Base-by-base conservation (phyloP, 2,888 invertebrate species). In the Heliconius sara region DNA sequence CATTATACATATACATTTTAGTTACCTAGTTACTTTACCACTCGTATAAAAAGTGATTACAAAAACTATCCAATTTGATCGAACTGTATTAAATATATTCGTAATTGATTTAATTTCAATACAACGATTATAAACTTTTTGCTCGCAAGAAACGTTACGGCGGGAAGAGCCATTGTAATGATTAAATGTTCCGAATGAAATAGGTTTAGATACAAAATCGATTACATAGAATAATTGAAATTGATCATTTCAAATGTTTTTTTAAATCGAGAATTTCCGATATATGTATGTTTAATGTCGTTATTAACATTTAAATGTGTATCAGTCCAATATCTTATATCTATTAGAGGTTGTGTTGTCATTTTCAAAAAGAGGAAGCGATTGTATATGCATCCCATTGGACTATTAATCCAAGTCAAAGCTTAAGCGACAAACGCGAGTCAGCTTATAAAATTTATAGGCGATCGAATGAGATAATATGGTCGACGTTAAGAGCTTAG, bases 391-490 rank as follows among this genome's bases (percentile, higher is more conserved):
- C 65, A 22, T 91, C 90, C 89, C 91, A 89, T 86, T 80, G 86
- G 91, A 89, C 92, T 91, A 93, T 94, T 91, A 92, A 94, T 93
- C 90, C 90, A 90, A 91, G 89, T 90, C 91, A 91, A 91, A 76
- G 89, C 89, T 89, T 89, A 88, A 90, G 92, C 93, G 94, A 93
- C 94, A 93, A 91, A 92, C 91, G 91, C 92, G 89, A 92, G 93
- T 92, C 93, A 91, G 92, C 92, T 95, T 93, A 95, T 95, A 95
- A 93, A 95, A 95, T 95, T 95, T 95, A 95, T 95, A 91, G 95
- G 91, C 95, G 95, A 95, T 95, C 92, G 95, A 94, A 94, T 93
- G 93, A 95, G 95, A 95, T 95, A 95, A 95, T 95, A 95, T 95
- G 93, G 95, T 93, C 91, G 93, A 93, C 93, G 93, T 95, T 94